A percentile compares a stretch with the other conserved stretches of the same genome.
Evolutionary conservation across 2,113 vertebrate species (phyloP).

Genomic region (Blennius ocellaris): DNA sequence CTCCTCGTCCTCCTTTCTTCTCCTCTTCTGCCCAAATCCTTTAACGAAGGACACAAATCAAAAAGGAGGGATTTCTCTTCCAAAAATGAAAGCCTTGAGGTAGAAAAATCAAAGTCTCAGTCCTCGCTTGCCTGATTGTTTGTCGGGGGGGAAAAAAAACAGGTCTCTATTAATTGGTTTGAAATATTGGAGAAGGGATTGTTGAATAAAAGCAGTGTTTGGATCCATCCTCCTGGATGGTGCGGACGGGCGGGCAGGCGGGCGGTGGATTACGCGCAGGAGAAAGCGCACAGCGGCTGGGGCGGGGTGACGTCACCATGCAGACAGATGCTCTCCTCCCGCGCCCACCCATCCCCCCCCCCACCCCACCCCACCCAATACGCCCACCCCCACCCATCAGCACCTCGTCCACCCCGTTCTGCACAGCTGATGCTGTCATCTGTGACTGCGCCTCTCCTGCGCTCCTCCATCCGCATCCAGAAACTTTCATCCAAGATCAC

Average conservation of each 20-base stretch:
- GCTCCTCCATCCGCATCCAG: too few species aligned
- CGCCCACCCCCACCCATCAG: slow-evolving; percentile 18
- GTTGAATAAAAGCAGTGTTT: slow-evolving; percentile 47
- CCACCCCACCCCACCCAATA: too few species aligned
- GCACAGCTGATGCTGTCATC: slow-evolving; percentile 39
- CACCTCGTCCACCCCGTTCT: slow-evolving; percentile 51
- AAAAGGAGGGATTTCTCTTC: background rate
- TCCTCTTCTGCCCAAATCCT: slow-evolving; percentile 18
- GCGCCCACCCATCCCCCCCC: accelerated
- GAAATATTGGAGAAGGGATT: slow-evolving; percentile 12
- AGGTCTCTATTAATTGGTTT: background rate
- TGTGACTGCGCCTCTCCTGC: background rate
- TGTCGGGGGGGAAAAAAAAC: background rate
- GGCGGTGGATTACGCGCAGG: slow-evolving; percentile 32
- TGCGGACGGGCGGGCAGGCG: slow-evolving; percentile 41
- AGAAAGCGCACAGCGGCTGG: slow-evolving; percentile 35
- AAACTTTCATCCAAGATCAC: too few species aligned
- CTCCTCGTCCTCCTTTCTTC: background rate
- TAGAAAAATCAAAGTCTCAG: background rate
- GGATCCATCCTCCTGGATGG: slow-evolving; percentile 62
- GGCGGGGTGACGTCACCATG: slow-evolving; percentile 75
- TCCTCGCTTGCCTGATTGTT: background rate
- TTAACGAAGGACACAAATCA: slow-evolving; percentile 9
- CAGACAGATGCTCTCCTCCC: slow-evolving; percentile 54
- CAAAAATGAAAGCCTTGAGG: background rate